Evolutionary conservation across 2,888 invertebrate species (phyloP).

Genomic region (Chrysomela aeneicollis): DNA sequence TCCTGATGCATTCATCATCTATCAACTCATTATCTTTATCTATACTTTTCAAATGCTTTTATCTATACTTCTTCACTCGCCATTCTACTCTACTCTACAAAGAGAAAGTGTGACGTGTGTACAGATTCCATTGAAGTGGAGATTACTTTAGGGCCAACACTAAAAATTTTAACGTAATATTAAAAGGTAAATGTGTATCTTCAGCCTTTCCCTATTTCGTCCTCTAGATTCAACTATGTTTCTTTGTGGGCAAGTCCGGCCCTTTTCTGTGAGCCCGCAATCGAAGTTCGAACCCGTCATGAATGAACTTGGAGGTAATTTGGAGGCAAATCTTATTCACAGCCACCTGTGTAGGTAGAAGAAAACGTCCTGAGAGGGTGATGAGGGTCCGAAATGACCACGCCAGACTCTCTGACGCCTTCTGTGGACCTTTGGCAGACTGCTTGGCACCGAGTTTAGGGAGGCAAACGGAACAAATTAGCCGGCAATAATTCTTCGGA

Average conservation of each 20-base stretch:
- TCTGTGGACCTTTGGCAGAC: conserved; percentile 29
- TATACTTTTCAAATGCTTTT: no score
- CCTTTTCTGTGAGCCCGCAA: conserved; percentile 6
- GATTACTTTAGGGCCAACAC: no score
- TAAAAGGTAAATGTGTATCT: no score
- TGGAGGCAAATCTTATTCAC: conserved; percentile 47
- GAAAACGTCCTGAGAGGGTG: conserved; percentile 42
- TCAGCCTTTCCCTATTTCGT: no score
- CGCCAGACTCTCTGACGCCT: conserved; percentile 44
- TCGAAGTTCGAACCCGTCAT: conserved; percentile 39
- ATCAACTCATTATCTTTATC: no score
- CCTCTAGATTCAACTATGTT: no score
- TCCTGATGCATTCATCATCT: no score
- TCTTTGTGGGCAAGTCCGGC: background rate
- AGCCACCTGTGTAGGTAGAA: conserved; percentile 47
- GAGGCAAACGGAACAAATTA: background rate
- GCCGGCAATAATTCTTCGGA: background rate
- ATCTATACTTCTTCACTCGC: no score
- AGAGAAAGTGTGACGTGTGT: no score
- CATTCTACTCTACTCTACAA: no score
- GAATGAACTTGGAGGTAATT: conserved; percentile 46
- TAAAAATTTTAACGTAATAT: no score
- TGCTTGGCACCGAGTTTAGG: conserved; percentile 21
- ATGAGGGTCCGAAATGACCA: conserved; percentile 42
- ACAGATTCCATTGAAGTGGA: no score